Evolutionary conservation across 1,140 invertebrate genomes (phyloP).

Genomic region (Heliothis subflexa): DNA sequence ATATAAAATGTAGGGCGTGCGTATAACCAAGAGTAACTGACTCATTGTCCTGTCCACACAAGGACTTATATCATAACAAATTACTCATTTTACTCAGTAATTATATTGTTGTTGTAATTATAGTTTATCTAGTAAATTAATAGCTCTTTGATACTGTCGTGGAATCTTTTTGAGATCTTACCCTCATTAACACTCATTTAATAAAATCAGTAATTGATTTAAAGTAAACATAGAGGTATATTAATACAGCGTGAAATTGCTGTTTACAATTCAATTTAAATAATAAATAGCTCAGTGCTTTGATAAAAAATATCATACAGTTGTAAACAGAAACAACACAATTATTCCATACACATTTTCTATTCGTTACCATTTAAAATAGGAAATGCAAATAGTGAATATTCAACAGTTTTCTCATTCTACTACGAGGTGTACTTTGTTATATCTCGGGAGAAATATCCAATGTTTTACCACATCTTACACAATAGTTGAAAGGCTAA

Average conservation of each 20-base stretch:
- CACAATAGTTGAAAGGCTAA: slow-evolving; percentile 11
- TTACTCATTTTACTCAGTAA: slow-evolving; percentile 34
- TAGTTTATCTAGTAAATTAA: slow-evolving; percentile 41
- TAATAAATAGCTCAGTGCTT: slow-evolving; percentile 6
- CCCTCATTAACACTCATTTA: background rate
- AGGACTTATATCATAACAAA: slow-evolving; percentile 40
- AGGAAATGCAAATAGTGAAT: slow-evolving; percentile 7
- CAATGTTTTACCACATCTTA: slow-evolving; percentile 3
- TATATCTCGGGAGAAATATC: background rate
- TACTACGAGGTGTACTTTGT: background rate
- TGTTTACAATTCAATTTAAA: background rate
- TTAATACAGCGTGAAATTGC: background rate
- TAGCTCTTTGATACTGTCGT: slow-evolving; percentile 38
- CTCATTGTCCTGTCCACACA: slow-evolving; percentile 30
- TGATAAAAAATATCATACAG: background rate
- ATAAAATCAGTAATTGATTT: background rate
- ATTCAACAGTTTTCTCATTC: slow-evolving; percentile 22
- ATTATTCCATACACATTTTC: background rate
- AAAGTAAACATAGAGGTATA: background rate
- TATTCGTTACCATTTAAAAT: slow-evolving; percentile 7
- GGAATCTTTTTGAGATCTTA: slow-evolving; percentile 46
- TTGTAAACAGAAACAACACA: slow-evolving; percentile 1
- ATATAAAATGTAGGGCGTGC: slow-evolving; percentile 24
- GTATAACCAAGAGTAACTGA: slow-evolving; percentile 28
- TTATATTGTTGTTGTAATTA: slow-evolving; percentile 45